Percentiles rank a stretch among this genome's conserved stretches.
phyloP scores from a whole-genome alignment of 2,797 vertebrate species.

The Mormyrus hasselquistii region DNA sequence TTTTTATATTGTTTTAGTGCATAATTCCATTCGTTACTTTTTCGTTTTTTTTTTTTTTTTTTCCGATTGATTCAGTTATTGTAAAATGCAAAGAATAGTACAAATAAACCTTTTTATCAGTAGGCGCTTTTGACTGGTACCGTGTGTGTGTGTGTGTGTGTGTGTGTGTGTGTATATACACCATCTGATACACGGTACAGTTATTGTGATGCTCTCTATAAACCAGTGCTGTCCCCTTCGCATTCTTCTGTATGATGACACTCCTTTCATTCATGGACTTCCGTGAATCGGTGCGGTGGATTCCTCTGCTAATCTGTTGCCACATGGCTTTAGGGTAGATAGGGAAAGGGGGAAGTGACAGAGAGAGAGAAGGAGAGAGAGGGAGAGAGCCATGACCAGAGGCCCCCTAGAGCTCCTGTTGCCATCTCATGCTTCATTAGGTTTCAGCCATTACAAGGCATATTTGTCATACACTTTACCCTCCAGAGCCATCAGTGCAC shows the following conservation, averaged over 20 bases:
- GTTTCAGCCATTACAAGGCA: constrained; percentile 22
- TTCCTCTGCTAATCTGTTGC: not conserved
- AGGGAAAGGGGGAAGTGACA: not conserved
- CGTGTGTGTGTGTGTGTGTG: no score
- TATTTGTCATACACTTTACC: constrained; percentile 42
- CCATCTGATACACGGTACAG: not conserved
- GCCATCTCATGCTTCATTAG: constrained; percentile 31
- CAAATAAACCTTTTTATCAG: not conserved
- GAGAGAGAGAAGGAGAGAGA: not conserved
- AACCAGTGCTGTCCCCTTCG: not conserved
- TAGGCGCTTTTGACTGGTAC: not conserved
- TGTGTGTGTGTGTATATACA: no score
- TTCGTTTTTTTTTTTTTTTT: not conserved
- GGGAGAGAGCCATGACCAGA: not conserved
- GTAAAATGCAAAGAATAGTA: not conserved
- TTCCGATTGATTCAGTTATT: not conserved
- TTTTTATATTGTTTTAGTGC: not conserved
- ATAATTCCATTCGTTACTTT: not conserved
- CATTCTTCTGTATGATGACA: not conserved
- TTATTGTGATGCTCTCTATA: not conserved
- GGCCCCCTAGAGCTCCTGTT: constrained; percentile 13
- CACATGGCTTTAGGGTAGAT: not conserved
- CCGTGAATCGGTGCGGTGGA: no score
- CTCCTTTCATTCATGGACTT: not conserved
- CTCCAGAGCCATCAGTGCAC: constrained; percentile 21